phyloP scores from a whole-genome alignment of 2,888 invertebrate species.

The Drosophila pseudotakahashii region DNA sequence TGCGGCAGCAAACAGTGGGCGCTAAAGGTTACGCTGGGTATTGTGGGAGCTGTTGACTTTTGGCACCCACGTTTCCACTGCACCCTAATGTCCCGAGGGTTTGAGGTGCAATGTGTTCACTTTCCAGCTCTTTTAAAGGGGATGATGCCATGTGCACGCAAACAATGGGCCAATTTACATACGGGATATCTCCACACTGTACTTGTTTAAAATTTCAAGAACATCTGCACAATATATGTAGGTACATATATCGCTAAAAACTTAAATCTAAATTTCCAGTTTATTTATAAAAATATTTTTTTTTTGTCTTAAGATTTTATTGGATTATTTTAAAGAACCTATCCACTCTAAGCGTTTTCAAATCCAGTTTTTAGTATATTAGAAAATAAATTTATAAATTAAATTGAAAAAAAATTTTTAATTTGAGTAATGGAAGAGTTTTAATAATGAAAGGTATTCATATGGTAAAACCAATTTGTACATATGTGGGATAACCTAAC shows the following conservation, averaged over 20 bases:
- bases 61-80: slow-evolving; percentile 35
- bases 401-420: no score
- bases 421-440: background rate
- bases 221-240: no score
- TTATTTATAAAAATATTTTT: no score
- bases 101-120: slow-evolving; percentile 26
- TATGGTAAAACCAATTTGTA: background rate
- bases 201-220: no score
- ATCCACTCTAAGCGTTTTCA: no score
- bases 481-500: background rate
- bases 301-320: no score
- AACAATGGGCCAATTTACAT: background rate
- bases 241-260: no score
- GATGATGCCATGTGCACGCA: background rate
- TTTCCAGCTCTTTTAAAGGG: slow-evolving; percentile 8
- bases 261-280: no score
- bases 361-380: no score
- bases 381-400: no score
- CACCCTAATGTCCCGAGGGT: slow-evolving; percentile 41
- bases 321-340: no score
- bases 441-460: background rate
- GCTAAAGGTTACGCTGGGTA: slow-evolving; percentile 4
- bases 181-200: background rate
- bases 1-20: slow-evolving; percentile 44
- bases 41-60: slow-evolving; percentile 45